These are phyloP conservation scores for Drosophila picticornis DNA, from an alignment of 2,888 invertebrate species.

Conservation along the genomic window DNA sequence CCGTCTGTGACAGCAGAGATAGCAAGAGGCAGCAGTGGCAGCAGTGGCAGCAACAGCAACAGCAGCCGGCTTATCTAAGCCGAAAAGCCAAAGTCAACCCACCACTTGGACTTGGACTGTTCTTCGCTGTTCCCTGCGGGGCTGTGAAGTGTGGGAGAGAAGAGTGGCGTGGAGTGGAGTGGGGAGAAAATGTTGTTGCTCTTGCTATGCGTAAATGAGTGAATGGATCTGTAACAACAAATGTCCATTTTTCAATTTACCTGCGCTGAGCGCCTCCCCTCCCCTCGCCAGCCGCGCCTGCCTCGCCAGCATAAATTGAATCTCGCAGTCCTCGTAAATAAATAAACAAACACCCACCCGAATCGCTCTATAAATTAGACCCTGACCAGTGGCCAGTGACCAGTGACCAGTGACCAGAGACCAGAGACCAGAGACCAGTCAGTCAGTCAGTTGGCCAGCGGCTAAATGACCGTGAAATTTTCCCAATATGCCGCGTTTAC, in stretches of 20 bases:
- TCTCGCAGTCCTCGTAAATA: slow-evolving; percentile 50
- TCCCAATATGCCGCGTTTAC: slow-evolving; percentile 71
- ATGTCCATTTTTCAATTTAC: slow-evolving; percentile 79
- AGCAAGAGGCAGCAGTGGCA: slow-evolving; percentile 33
- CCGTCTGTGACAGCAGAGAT: slow-evolving; percentile 68
- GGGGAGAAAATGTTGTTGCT: slow-evolving; percentile 22
- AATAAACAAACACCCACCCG: slow-evolving; percentile 73
- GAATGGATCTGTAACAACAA: slow-evolving; percentile 73
- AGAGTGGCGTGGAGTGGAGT: too few relatives aligned
- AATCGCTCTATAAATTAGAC: slow-evolving; percentile 73
- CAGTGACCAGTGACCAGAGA: slow-evolving; percentile 64
- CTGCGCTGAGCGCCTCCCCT: slow-evolving; percentile 20
- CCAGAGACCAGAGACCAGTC: slow-evolving; percentile 61
- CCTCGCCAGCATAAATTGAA: slow-evolving; percentile 65
- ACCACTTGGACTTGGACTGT: slow-evolving; percentile 40
- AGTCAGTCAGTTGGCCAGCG: slow-evolving; percentile 50
- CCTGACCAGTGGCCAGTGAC: slow-evolving; percentile 65
- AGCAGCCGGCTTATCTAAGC: slow-evolving; percentile 71
- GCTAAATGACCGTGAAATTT: slow-evolving; percentile 80
- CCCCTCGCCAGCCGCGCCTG: not conserved
- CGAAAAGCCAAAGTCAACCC: slow-evolving; percentile 69
- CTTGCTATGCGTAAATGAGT: slow-evolving; percentile 45
- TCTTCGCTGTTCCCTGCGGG: slow-evolving; percentile 12
- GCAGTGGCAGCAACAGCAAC: slow-evolving; percentile 31
- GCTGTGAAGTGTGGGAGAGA: not conserved